Conservation (phyloP, 2,797 vertebrate genomes). For the Parotocinclus haroldoi region DNA sequence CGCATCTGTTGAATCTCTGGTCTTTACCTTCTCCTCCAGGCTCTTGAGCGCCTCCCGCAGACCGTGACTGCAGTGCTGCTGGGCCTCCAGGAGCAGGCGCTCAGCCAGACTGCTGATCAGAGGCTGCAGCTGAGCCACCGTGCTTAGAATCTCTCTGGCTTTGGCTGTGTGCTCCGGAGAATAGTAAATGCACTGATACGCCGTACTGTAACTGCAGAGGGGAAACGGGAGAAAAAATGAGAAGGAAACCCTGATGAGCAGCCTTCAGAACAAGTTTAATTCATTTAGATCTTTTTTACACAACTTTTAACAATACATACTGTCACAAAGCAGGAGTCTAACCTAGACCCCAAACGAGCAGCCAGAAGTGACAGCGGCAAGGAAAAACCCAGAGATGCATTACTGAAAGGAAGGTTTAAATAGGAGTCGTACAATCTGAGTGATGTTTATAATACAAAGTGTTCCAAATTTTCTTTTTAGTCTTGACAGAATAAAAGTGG, state of each 20-base stretch:
- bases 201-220: constrained; percentile 80
- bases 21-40: constrained; percentile 90
- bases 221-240: background rate
- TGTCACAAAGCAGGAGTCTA: too few species aligned
- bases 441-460: too few species aligned
- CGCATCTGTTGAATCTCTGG: too few species aligned
- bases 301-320: background rate
- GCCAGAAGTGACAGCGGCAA: too few species aligned
- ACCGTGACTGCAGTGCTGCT: constrained; percentile 80
- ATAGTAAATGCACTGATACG: constrained; percentile 98
- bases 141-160: constrained; percentile 93
- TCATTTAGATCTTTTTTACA: background rate
- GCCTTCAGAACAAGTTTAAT: background rate
- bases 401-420: too few species aligned
- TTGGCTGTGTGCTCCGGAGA: constrained; percentile 95
- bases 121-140: constrained; percentile 87
- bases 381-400: too few species aligned
- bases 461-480: too few species aligned
- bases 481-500: too few species aligned
- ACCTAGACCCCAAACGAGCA: too few species aligned
- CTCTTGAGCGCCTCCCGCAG: constrained; percentile 90
- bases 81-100: constrained; percentile 88
- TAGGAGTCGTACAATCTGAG: too few species aligned
- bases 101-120: constrained; percentile 87
- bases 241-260: background rate